These are phyloP conservation scores for Maylandia zebra DNA, from an alignment of 2,113 vertebrate species.

Conservation along the genomic window DNA sequence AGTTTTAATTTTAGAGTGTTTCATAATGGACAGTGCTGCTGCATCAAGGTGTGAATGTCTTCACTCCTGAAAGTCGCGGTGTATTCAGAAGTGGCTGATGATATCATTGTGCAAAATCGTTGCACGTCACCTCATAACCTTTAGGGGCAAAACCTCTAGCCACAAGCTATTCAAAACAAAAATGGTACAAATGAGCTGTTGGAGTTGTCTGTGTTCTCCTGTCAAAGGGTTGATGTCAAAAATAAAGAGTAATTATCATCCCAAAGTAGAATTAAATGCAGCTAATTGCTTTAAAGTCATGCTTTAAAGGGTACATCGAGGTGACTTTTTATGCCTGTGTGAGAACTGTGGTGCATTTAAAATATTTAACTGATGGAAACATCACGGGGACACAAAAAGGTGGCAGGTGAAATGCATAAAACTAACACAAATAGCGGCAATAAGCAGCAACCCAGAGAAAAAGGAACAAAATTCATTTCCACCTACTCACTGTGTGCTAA, in stretches of 20 bases:
- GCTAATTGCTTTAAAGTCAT: neutral
- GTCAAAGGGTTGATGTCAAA: neutral
- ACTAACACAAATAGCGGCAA: neutral
- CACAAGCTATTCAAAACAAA: neutral
- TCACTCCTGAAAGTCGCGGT: neutral
- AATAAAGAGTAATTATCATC: neutral
- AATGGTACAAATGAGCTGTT: neutral
- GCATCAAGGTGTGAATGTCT: neutral
- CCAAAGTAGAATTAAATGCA: neutral
- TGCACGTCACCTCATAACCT: neutral
- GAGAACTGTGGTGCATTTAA: neutral
- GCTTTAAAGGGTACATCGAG: neutral
- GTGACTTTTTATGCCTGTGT: neutral
- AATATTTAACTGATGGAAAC: neutral
- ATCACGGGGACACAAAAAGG: neutral
- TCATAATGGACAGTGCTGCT: neutral
- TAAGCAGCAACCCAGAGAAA: neutral
- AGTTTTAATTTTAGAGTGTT: neutral
- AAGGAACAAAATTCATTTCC: neutral
- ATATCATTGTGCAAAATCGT: neutral
- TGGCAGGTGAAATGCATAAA: neutral
- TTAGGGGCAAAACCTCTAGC: neutral
- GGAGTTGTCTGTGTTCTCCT: neutral
- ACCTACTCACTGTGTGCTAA: neutral
- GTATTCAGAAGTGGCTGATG: neutral